Evolutionary conservation across 2,888 invertebrate species (phyloP).

Genomic region (Epinotia nisella): DNA sequence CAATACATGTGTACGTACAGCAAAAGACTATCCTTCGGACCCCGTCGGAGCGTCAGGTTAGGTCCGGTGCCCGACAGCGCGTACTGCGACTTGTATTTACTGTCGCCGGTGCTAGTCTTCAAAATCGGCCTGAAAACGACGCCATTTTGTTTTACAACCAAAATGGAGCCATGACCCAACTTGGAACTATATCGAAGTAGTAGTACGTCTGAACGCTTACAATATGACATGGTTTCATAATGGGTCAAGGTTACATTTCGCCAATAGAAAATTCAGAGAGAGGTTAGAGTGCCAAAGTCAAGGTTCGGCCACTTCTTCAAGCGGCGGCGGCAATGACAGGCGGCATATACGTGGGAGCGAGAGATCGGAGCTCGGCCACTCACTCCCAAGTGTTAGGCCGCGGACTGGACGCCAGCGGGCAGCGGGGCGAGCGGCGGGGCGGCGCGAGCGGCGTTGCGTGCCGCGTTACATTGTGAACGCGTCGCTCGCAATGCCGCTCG

Average conservation of each 20-base stretch:
- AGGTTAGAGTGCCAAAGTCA: background rate
- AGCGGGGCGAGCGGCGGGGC: no score
- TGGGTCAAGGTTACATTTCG: background rate
- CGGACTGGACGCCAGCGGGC: no score
- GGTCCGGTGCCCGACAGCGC: conserved; percentile 86
- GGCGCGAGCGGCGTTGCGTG: no score
- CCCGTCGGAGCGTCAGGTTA: conserved; percentile 89
- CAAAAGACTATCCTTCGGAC: conserved; percentile 90
- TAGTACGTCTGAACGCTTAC: no score
- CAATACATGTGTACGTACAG: conserved; percentile 85
- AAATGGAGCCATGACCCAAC: background rate
- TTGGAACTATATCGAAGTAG: background rate
- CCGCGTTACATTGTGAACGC: no score
- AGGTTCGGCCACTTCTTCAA: no score
- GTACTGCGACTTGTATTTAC: conserved; percentile 86
- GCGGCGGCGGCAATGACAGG: no score
- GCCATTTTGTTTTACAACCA: background rate
- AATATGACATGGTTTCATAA: background rate
- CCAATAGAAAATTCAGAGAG: background rate
- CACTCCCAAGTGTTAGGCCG: no score
- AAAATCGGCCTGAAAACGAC: conserved; percentile 72
- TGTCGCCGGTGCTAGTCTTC: conserved; percentile 75
- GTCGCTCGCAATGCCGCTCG: no score
- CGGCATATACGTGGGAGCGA: no score
- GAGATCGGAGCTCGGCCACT: no score